Percentiles rank a stretch among this genome's conserved stretches.
phyloP scores from a whole-genome alignment of 2,888 invertebrate genomes.

The Tanypteryx hageni region DNA sequence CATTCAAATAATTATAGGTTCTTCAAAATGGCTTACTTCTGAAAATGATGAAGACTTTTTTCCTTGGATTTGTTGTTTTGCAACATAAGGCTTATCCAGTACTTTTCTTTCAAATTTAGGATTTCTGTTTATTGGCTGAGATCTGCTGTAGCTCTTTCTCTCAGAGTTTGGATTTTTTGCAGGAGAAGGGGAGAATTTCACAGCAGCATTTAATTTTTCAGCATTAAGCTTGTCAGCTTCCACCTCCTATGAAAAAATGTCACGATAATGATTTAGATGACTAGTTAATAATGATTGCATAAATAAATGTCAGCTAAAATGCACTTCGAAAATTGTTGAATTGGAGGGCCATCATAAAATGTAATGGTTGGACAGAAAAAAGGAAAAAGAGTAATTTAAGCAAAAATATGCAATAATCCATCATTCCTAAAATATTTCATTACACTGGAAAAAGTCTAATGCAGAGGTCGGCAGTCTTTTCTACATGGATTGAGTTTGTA shows the following conservation, averaged over 20 bases:
- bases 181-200: constrained; percentile 48
- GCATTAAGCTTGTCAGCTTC: constrained; percentile 75
- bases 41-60: constrained; percentile 21
- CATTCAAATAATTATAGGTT: not conserved
- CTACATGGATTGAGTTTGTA: no score
- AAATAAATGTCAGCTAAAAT: no score
- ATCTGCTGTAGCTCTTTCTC: constrained; percentile 10
- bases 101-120: constrained; percentile 48
- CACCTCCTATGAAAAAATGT: constrained; percentile 71
- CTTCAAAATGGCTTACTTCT: constrained; percentile 21
- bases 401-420: not conserved
- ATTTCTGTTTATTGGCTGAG: constrained; percentile 25
- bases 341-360: not conserved
- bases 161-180: not conserved
- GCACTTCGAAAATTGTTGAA: not conserved
- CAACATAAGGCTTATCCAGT: constrained; percentile 15
- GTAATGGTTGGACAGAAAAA: not conserved
- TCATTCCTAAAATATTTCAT: no score
- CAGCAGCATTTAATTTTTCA: constrained; percentile 55
- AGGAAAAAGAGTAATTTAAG: not conserved
- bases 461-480: no score
- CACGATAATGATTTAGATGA: no score
- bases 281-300: no score
- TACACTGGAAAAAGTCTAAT: no score
- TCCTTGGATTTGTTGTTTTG: constrained; percentile 25